phyloP scores from a whole-genome alignment of 1,140 invertebrate species.

The Penaeus chinensis region DNA sequence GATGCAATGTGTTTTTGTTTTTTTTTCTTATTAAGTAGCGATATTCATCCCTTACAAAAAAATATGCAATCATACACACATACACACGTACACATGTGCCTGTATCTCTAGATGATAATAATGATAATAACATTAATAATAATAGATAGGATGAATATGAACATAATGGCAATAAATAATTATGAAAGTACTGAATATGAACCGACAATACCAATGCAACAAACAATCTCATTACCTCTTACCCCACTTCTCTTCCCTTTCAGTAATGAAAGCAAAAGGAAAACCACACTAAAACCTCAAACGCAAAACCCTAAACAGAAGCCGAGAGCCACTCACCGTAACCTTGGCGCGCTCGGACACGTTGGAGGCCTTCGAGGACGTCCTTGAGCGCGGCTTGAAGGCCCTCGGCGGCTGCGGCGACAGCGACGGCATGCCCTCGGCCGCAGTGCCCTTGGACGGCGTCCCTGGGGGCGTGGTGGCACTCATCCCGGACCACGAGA shows the following conservation, averaged over 20 bases:
- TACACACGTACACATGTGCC: too few relatives aligned
- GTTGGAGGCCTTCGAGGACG: constrained; percentile 62
- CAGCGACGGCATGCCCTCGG: constrained; percentile 42
- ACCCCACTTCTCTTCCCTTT: background rate
- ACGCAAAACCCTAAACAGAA: background rate
- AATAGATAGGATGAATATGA: too few relatives aligned
- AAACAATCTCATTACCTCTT: background rate
- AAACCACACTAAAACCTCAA: background rate
- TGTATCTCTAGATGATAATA: too few relatives aligned
- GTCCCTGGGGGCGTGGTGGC: constrained; percentile 58
- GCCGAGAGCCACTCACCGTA: constrained; percentile 22
- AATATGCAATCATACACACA: too few relatives aligned
- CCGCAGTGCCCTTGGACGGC: constrained; percentile 42
- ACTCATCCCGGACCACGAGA: constrained; percentile 61
- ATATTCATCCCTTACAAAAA: too few relatives aligned
- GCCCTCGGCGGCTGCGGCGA: constrained; percentile 62
- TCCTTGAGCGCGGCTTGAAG: constrained; percentile 52
- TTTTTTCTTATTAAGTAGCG: too few relatives aligned
- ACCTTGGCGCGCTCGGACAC: constrained; percentile 44
- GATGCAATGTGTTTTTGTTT: too few relatives aligned
- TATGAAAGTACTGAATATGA: too few relatives aligned
- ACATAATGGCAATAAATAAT: too few relatives aligned
- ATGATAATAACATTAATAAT: too few relatives aligned
- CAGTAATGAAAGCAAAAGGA: background rate
- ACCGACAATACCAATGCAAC: background rate